phyloP scores from a whole-genome alignment of 2,113 vertebrate species.

The Hyperopisus bebe region DNA sequence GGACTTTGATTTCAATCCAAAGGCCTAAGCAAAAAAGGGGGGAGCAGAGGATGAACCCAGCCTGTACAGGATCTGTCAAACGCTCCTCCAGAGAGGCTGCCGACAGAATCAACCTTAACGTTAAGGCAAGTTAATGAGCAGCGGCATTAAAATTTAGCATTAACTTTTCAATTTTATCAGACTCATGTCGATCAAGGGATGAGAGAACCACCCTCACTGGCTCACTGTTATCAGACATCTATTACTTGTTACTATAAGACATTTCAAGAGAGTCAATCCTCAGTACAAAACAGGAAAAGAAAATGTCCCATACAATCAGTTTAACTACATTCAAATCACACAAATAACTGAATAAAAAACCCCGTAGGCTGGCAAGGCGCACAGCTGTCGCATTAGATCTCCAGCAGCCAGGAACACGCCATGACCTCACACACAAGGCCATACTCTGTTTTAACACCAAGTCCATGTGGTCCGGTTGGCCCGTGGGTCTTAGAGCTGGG shows the following conservation, averaged over 20 bases:
- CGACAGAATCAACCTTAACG: background rate
- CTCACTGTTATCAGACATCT: background rate
- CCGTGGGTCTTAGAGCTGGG: background rate
- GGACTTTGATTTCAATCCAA: constrained; percentile 21
- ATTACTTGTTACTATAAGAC: background rate
- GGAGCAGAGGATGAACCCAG: constrained; percentile 18
- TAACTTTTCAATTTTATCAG: background rate
- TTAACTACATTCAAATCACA: background rate
- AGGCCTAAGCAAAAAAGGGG: constrained; percentile 1
- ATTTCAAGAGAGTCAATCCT: background rate
- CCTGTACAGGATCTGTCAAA: background rate
- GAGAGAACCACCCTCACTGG: background rate
- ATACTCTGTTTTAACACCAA: background rate
- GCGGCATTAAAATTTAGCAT: background rate
- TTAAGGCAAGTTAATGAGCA: background rate
- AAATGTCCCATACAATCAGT: background rate
- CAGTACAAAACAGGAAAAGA: background rate
- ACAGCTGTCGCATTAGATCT: background rate
- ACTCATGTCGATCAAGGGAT: background rate
- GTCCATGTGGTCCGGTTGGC: background rate
- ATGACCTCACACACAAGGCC: background rate
- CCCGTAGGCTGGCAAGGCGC: background rate
- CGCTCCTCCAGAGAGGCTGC: background rate
- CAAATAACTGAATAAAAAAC: background rate
- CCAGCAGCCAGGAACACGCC: background rate